These are phyloP conservation scores for Ceratitis capitata DNA, from an alignment of 1,140 invertebrate species.

Conservation along the genomic window DNA sequence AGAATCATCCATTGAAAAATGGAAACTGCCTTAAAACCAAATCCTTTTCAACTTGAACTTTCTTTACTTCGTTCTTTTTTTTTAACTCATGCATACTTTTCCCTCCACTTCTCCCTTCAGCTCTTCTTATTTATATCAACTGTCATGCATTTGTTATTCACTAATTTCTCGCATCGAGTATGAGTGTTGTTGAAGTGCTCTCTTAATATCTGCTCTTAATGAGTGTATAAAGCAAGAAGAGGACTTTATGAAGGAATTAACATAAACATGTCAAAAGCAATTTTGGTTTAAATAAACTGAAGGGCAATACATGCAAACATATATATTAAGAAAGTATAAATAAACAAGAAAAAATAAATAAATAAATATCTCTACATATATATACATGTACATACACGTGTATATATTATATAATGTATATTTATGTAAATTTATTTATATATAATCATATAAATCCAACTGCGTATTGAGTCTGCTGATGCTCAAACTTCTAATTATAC, in stretches of 20 bases:
- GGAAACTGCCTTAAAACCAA: too few species aligned
- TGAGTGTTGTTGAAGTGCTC: neutral
- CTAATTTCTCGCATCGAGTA: neutral
- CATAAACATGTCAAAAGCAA: slow-evolving; percentile 16
- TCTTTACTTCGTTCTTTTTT: too few species aligned
- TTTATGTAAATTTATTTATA: neutral
- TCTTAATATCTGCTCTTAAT: neutral
- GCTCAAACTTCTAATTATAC: neutral
- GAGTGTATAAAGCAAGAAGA: neutral
- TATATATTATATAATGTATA: too few species aligned
- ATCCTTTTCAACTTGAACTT: too few species aligned
- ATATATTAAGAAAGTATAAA: too few species aligned
- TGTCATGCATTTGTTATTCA: neutral
- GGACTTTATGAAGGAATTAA: neutral
- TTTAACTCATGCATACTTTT: too few species aligned
- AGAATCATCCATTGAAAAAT: too few species aligned
- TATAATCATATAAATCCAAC: neutral
- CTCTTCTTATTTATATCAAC: neutral
- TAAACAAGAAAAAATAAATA: too few species aligned
- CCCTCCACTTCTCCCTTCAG: neutral
- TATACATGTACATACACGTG: neutral
- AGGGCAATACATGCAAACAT: neutral
- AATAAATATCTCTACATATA: neutral
- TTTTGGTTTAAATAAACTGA: neutral
- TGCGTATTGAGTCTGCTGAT: neutral